Base-by-base conservation (phyloP, 1,140 invertebrate genomes). In the Reticulitermes speratus region DNA sequence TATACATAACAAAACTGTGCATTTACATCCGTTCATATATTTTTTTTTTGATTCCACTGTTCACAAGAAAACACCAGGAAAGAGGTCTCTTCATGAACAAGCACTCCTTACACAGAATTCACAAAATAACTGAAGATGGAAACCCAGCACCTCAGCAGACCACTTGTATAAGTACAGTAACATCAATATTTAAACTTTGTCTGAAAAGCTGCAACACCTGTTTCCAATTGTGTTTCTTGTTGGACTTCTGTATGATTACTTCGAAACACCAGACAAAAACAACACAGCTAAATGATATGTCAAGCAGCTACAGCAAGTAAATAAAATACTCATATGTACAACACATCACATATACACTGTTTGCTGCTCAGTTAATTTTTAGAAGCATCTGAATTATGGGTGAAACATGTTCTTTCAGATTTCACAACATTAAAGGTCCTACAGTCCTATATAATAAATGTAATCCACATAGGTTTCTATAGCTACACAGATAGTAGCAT, bases 91-190 rank as follows among this genome's bases (percentile, higher is more conserved):
- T 75, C 65, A 75, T 75, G 25, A 75, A 8, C 7, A 75, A n/a
- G 65, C 65, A 75, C 65, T 30, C 65, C 65, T 25, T 30, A 75
- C 65, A 30, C n/a, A 75, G 25, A 75, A 75, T 75, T 30, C n/a
- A 75, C 65, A 75, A 75, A 75, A 75, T 75, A 75, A 75, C 65
- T 75, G 65, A 75, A 75, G n/a, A 75, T 75, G 25, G 65, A 75
- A n/a, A 75, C 65, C 65, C 65, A 75, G 65, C 65, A 75, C 65
- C 65, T 75, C 65, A 75, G 65, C 65, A 75, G 25, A 75, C 9
- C 65, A 75, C 65, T 75, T 30, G n/a, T 75, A 75, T 75, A 16
- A 55, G 14, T 55, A 55, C 52, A 55, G 52, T 55, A 75, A 30
- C 14, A 16, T 75, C 65, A 75, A 75, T 25, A 75, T n/a, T 75